phyloP scores from a whole-genome alignment of 2,888 invertebrate genomes.

The Ceraclea dissimilis region DNA sequence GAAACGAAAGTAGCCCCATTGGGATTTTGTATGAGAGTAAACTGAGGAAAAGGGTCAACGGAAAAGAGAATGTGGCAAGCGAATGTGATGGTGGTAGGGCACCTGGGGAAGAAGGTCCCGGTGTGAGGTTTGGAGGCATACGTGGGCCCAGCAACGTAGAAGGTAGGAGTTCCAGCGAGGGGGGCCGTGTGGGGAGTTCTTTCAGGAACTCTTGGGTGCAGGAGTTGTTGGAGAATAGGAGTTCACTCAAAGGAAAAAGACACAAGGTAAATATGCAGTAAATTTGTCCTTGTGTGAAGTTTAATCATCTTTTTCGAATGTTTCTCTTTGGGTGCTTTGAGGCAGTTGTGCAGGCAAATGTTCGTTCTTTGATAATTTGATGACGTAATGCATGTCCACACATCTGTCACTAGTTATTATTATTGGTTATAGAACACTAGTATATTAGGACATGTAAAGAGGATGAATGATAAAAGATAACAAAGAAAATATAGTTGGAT shows the following conservation, averaged over 20 bases:
- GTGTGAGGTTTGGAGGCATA: slow-evolving; percentile 13
- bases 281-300: background rate
- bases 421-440: too few species aligned
- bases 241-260: slow-evolving; percentile 31
- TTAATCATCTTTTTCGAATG: background rate
- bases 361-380: too few species aligned
- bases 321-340: too few species aligned
- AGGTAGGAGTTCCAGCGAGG: slow-evolving; percentile 22
- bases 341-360: too few species aligned
- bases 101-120: slow-evolving; percentile 6
- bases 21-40: slow-evolving; percentile 17
- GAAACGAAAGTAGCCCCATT: slow-evolving; percentile 7
- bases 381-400: too few species aligned
- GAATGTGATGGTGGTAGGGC: background rate
- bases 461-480: too few species aligned
- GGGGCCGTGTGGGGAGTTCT: slow-evolving; percentile 9
- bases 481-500: too few species aligned
- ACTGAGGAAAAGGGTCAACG: slow-evolving; percentile 7
- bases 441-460: too few species aligned
- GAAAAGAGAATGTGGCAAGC: background rate
- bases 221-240: slow-evolving; percentile 29
- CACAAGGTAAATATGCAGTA: slow-evolving; percentile 31
- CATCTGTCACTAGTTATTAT: too few species aligned
- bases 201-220: slow-evolving; percentile 41
- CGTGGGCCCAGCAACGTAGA: slow-evolving; percentile 17